These are phyloP conservation scores for Holothuria leucospilota DNA, from an alignment of 53 echinoderm and acorn worm species.

Conservation along the genomic window DNA sequence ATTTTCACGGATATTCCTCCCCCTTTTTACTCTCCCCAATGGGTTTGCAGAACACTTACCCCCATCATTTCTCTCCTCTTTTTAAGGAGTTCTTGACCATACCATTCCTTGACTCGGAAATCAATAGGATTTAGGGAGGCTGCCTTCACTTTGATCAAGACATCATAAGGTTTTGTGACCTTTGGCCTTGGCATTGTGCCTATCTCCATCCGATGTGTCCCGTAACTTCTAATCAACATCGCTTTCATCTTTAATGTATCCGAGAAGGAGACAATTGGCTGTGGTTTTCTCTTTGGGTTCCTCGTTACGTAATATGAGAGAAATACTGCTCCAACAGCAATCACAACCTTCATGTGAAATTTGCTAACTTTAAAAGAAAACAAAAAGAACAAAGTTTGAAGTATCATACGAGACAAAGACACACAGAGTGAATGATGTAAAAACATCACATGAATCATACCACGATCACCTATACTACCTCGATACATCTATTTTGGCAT, in stretches of 20 bases:
- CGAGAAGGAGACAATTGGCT: conserved; percentile 61
- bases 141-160: conserved; percentile 80
- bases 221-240: conserved; percentile 49
- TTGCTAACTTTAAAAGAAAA: conserved; percentile 6
- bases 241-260: conserved; percentile 62
- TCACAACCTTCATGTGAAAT: background rate
- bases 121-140: conserved; percentile 88
- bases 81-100: conserved; percentile 57
- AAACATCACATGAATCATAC: too few species aligned
- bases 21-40: background rate
- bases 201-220: conserved; percentile 39
- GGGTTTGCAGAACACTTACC: conserved; percentile 37
- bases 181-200: conserved; percentile 59
- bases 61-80: conserved; percentile 53
- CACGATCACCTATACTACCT: too few species aligned
- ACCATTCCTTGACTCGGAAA: conserved; percentile 63
- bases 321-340: background rate
- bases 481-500: too few species aligned
- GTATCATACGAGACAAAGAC: background rate
- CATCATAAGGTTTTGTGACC: conserved; percentile 59
- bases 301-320: conserved; percentile 6
- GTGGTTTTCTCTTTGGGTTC: background rate
- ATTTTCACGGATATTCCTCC: too few species aligned
- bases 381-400: background rate
- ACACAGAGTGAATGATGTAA: too few species aligned